phyloP scores from a whole-genome alignment of 2,113 vertebrate genomes.

The Aegithalos caudatus region DNA sequence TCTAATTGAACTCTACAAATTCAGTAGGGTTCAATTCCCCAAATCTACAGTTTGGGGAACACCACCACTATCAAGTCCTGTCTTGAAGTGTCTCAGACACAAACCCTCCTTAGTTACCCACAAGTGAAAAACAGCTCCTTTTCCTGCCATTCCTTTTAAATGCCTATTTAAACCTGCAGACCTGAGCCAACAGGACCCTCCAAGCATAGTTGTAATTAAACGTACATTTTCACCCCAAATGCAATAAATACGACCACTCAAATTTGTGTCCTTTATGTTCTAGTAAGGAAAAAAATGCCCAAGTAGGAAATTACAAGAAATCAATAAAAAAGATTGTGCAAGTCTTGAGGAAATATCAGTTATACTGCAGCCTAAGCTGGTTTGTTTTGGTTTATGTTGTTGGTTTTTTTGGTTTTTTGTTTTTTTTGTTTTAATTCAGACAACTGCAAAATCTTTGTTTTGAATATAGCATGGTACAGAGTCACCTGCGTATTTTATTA shows the following conservation, averaged over 20 bases:
- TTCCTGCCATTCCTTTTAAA: not conserved
- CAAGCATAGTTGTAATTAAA: not conserved
- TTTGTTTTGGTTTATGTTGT: not conserved
- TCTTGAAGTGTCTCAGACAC: not conserved
- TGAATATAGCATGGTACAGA: not conserved
- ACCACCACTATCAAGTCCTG: rapidly evolving
- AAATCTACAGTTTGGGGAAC: not conserved
- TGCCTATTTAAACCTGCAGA: not conserved
- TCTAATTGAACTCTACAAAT: not conserved
- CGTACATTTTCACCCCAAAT: not conserved
- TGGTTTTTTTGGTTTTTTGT: too few relatives aligned
- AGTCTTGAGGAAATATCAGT: not conserved
- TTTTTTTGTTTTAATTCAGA: not conserved
- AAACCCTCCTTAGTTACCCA: not conserved
- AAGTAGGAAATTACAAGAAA: not conserved
- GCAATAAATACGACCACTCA: not conserved
- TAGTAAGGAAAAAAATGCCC: not conserved
- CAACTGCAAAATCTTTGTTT: not conserved
- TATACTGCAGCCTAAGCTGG: not conserved
- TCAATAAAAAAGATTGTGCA: not conserved
- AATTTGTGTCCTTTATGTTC: not conserved
- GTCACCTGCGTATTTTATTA: not conserved
- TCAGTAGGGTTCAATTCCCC: not conserved
- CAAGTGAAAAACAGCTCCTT: not conserved
- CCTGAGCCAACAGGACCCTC: not conserved